A percentile compares a stretch with the other conserved stretches of the same genome.
These are phyloP conservation scores for Meliscaeva auricollis DNA, from an alignment of 2,888 invertebrate genomes.

Conservation along the genomic window DNA sequence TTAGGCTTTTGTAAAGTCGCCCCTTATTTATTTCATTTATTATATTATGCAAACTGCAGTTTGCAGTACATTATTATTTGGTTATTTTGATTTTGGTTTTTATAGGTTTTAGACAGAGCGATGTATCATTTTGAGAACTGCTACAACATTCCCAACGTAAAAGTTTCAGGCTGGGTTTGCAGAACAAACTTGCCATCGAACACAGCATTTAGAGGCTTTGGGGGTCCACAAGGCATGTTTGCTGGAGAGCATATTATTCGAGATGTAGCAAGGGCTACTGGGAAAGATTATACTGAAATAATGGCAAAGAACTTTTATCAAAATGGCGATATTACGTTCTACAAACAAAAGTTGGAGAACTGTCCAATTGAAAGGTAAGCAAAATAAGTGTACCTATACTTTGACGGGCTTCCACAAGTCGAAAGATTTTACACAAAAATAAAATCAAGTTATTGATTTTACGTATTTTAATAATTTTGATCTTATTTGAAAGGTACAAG, in stretches of 20 bases:
- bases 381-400: not conserved
- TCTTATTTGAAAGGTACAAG: too few relatives aligned
- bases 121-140: conserved; percentile 93
- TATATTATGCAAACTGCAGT: too few relatives aligned
- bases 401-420: too few relatives aligned
- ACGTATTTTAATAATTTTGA: too few relatives aligned
- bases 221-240: conserved; percentile 96
- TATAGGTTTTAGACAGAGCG: conserved; percentile 91
- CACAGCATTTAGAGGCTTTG: conserved; percentile 97
- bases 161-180: conserved; percentile 90
- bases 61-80: too few relatives aligned
- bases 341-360: conserved; percentile 89
- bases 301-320: conserved; percentile 90
- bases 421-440: too few relatives aligned
- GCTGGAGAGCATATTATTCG: conserved; percentile 91
- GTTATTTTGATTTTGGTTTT: not conserved
- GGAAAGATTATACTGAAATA: conserved; percentile 88
- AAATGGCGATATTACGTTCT: conserved; percentile 92
- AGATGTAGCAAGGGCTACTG: conserved; percentile 89
- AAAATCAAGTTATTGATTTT: too few relatives aligned
- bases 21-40: too few relatives aligned
- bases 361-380: conserved; percentile 87
- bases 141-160: conserved; percentile 91
- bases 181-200: conserved; percentile 96
- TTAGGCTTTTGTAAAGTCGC: too few relatives aligned